Base-by-base conservation (phyloP, 2,888 invertebrate species). In the Synergus itoensis region DNA sequence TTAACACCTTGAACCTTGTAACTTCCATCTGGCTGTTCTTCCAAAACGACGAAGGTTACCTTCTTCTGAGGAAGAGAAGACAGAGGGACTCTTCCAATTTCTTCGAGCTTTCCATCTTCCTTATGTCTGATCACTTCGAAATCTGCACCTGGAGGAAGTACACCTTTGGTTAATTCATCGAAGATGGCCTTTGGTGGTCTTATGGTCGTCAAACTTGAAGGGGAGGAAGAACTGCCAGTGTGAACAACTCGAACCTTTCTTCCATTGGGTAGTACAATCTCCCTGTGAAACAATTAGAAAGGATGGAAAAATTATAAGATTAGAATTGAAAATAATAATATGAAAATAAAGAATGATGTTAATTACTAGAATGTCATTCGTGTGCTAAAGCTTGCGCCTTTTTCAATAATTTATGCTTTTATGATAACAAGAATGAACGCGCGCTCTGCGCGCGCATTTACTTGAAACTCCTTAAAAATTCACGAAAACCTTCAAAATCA, bases 11-110 rank as follows among this genome's bases (percentile, higher is more conserved):
- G 96, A 0, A 97, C 97, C 92, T 97, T 97, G 85, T 96, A 96
- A 40, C 96, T 96, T 8, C 97, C 97, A 87, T 97, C 97, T 5
- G 96, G 94, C 90, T 97, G 97, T 89, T 97, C 97, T 91, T 97
- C 97, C 14, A 97, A 92, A 65, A 97, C 95, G 0, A 97, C 97
- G 87, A 97, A 97, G 0, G 97, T 97, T 0, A 97, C 97, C 89
- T 97, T 97, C 92, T 97, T 97, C 84, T 95, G 94, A 0, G 95
- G 94, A 41, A 95, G 89, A 84, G 92, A 94, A 69, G 94, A 93
- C 43, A 94, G 94, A 0, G 95, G 94, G 62, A 94, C 91, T 78
- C 95, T 95, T 0, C 94, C 93, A 0, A 96, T 94, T 88, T 95
- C 95, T 87, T 97, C 96, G 0, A 96, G 92, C 86, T 95, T 95